Conservation (phyloP, 2,888 invertebrate species). For the Charanyca ferruginea region DNA sequence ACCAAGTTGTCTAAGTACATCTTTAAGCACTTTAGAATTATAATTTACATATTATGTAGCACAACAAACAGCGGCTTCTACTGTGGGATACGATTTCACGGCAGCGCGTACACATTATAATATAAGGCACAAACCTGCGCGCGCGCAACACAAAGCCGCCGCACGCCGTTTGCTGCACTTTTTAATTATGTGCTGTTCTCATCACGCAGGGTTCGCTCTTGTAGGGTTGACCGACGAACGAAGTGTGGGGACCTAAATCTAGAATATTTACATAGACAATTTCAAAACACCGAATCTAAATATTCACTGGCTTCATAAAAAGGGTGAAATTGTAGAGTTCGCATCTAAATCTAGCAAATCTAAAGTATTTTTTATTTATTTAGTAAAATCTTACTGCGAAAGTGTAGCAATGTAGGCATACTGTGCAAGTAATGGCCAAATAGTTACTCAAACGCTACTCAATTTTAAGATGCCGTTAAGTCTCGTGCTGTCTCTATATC, state of each 20-base stretch:
- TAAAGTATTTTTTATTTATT: no score
- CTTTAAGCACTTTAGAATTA: not conserved
- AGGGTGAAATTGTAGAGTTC: no score
- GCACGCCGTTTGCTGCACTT: constrained; percentile 42
- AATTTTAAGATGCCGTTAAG: no score
- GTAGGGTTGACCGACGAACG: constrained; percentile 45
- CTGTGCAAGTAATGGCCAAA: no score
- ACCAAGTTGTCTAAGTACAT: not conserved
- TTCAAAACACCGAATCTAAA: no score
- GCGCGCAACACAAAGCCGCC: constrained; percentile 60
- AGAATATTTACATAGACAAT: not conserved
- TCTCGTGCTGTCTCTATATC: no score
- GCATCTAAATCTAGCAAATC: no score
- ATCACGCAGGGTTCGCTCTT: constrained; percentile 13
- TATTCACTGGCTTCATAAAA: no score
- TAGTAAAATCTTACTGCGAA: no score
- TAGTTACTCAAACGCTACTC: no score
- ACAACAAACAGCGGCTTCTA: constrained; percentile 6
- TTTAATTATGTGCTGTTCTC: constrained; percentile 60
- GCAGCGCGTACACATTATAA: constrained; percentile 28
- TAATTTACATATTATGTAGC: not conserved
- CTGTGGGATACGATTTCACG: constrained; percentile 38
- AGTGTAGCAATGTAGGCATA: no score
- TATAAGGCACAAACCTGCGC: constrained; percentile 12
- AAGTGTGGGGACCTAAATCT: no score